These are phyloP conservation scores for Ceryle rudis DNA, from an alignment of 2,797 vertebrate species.

Conservation along the genomic window DNA sequence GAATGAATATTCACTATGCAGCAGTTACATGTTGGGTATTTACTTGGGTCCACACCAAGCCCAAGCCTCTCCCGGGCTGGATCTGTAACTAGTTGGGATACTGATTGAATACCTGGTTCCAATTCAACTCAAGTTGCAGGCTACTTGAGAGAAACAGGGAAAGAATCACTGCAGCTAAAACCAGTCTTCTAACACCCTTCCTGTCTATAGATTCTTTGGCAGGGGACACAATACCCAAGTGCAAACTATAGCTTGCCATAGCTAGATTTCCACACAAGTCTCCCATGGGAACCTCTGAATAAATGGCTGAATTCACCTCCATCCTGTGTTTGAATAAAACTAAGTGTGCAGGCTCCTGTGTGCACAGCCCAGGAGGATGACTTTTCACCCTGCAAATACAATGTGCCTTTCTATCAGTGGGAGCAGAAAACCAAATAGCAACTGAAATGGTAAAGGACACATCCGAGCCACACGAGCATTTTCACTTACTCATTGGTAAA, in stretches of 20 bases:
- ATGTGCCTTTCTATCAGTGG: not conserved
- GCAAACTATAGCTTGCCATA: not conserved
- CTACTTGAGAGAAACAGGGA: not conserved
- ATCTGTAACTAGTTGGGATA: not conserved
- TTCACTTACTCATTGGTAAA: not conserved
- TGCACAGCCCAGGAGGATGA: not conserved
- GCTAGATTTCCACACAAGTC: not conserved
- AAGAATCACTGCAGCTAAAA: not conserved
- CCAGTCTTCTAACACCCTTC: not conserved
- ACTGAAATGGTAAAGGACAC: not conserved
- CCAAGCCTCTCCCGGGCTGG: not conserved
- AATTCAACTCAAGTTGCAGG: not conserved
- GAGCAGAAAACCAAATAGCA: not conserved
- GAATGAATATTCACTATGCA: not conserved
- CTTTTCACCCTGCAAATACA: not conserved
- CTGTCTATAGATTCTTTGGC: not conserved
- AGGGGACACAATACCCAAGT: not conserved
- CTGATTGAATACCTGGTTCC: not conserved
- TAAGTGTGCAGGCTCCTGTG: not conserved
- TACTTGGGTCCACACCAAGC: not conserved
- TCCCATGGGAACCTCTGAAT: not conserved
- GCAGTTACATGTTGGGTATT: not conserved
- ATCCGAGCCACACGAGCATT: not conserved
- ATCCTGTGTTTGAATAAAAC: not conserved
- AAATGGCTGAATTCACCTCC: not conserved